Evolutionary conservation across 2,888 invertebrate genomes (phyloP).

Genomic region (Rhorus exstirpatorius): DNA sequence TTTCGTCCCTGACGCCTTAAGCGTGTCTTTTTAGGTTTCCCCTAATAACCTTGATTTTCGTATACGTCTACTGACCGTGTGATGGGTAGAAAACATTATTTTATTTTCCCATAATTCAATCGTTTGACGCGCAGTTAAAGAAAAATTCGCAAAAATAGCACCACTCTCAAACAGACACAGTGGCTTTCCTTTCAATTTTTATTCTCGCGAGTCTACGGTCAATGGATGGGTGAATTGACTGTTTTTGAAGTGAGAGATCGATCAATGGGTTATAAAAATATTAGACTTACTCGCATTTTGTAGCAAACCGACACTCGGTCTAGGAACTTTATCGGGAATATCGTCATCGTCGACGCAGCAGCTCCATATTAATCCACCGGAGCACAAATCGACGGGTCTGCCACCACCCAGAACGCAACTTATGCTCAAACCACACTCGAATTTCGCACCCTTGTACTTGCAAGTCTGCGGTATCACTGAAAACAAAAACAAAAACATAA

Average conservation of each 20-base stretch:
- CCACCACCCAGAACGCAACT: slow-evolving; percentile 96
- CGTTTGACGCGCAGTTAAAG: too few species aligned
- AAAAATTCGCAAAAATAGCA: too few species aligned
- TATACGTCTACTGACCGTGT: too few species aligned
- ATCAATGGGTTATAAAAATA: too few species aligned
- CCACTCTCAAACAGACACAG: too few species aligned
- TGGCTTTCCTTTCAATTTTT: too few species aligned
- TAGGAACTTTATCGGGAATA: slow-evolving; percentile 84
- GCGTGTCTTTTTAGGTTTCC: not conserved
- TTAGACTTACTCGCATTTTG: slow-evolving; percentile 94
- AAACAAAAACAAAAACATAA: slow-evolving; percentile 80
- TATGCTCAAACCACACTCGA: slow-evolving; percentile 96
- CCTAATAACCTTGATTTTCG: not conserved
- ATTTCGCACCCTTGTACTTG: slow-evolving; percentile 94
- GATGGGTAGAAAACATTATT: too few species aligned
- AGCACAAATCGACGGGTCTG: slow-evolving; percentile 95
- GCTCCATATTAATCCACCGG: slow-evolving; percentile 97
- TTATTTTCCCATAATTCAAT: too few species aligned
- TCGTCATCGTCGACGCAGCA: slow-evolving; percentile 94
- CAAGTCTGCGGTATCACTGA: slow-evolving; percentile 96
- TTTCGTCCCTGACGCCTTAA: not conserved
- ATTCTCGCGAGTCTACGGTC: too few species aligned
- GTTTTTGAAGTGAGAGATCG: too few species aligned
- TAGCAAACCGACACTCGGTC: slow-evolving; percentile 87
- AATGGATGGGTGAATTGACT: too few species aligned